Percentiles rank a stretch among this genome's conserved stretches.
Evolutionary conservation across 2,113 vertebrate species (phyloP).

Genomic region (Sitta europaea): DNA sequence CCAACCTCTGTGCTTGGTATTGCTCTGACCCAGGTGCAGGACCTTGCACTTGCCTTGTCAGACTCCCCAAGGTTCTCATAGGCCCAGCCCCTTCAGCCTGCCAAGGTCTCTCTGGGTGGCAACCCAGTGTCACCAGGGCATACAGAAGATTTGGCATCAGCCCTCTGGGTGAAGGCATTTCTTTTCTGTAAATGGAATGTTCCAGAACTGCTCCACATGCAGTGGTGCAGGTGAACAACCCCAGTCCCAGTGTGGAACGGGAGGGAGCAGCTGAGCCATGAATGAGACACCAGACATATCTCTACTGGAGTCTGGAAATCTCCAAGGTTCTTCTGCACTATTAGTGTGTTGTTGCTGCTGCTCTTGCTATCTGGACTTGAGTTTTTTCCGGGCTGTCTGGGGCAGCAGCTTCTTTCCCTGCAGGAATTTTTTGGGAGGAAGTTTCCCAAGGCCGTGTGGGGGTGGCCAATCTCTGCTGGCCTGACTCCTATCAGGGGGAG

Average conservation of each 20-base stretch:
- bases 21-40: not conserved
- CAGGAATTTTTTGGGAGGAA: not conserved
- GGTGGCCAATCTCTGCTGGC: not conserved
- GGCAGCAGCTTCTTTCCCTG: not conserved
- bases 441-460: not conserved
- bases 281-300: not conserved
- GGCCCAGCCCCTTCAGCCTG: not conserved
- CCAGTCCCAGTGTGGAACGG: fast-evolving
- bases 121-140: not conserved
- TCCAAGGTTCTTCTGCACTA: not conserved
- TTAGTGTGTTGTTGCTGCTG: not conserved
- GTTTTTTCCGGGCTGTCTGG: not conserved
- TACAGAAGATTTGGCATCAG: not conserved
- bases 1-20: not conserved
- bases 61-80: not conserved
- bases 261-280: not conserved
- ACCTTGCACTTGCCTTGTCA: not conserved
- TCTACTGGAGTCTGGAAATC: not conserved
- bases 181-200: not conserved
- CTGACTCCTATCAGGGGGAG: not conserved
- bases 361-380: not conserved
- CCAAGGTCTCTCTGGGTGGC: not conserved
- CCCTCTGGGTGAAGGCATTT: not conserved
- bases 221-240: fast-evolving
- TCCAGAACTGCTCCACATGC: not conserved